phyloP scores from a whole-genome alignment of 2,888 invertebrate genomes.

The Dasypolia templi region DNA sequence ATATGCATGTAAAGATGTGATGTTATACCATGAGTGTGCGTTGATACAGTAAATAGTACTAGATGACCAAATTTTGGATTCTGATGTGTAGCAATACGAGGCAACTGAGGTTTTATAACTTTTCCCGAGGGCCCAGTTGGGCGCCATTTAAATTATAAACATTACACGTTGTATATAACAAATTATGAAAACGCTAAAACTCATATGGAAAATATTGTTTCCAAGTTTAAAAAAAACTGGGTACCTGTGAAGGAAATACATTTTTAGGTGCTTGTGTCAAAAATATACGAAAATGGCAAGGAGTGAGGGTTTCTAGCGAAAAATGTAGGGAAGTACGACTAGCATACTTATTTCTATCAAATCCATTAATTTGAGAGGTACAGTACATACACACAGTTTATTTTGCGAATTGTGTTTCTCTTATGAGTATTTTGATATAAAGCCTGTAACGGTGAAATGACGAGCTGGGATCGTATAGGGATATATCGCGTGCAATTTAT shows the following conservation, averaged over 20 bases:
- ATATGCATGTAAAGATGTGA: not conserved
- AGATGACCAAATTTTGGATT: not conserved
- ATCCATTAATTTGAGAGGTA: not conserved
- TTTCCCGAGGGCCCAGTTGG: slow-evolving; percentile 5
- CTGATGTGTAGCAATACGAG: not conserved
- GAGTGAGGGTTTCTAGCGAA: not conserved
- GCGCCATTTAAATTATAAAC: not conserved
- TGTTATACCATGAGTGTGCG: not conserved
- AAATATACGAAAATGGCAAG: not conserved
- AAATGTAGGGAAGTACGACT: not conserved
- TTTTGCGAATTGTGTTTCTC: slow-evolving; percentile 22
- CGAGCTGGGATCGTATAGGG: slow-evolving; percentile 38
- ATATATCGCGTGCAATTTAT: slow-evolving; percentile 53
- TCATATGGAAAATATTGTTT: not conserved
- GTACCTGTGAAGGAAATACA: not conserved
- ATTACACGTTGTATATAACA: not conserved
- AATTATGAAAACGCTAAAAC: not conserved
- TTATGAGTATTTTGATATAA: slow-evolving; percentile 24
- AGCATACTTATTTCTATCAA: not conserved
- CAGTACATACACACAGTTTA: not conserved
- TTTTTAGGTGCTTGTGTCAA: not conserved
- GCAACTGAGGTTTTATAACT: not conserved
- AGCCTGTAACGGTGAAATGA: slow-evolving; percentile 35
- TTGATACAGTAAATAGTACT: no score
- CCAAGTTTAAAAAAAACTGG: not conserved